Conservation (phyloP, 1,140 invertebrate genomes). For the Mercenaria mercenaria region DNA sequence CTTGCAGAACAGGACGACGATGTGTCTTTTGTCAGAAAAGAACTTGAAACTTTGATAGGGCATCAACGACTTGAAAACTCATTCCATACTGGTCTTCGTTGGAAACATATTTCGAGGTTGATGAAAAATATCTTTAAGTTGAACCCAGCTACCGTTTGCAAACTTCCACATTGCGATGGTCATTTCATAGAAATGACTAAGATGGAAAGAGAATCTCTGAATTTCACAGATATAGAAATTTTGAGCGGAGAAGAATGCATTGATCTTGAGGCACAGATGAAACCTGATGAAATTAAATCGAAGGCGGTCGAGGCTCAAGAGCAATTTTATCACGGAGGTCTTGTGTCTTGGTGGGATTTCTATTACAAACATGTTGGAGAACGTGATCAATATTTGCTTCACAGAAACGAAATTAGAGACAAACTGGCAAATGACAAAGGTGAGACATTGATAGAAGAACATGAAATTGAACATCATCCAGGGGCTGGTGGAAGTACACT, state of each 20-base stretch:
- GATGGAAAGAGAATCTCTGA: background rate
- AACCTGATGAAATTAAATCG: background rate
- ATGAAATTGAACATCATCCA: constrained; percentile 48
- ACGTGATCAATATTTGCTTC: background rate
- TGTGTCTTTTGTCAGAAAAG: background rate
- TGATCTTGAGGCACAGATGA: background rate
- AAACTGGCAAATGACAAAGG: background rate
- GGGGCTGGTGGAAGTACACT: constrained; percentile 53
- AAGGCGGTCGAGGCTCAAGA: background rate
- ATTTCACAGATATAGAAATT: constrained; percentile 8
- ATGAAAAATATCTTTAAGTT: background rate
- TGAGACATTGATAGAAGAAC: background rate
- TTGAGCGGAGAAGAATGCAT: constrained; percentile 39
- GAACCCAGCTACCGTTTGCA: background rate
- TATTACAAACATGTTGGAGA: constrained; percentile 26
- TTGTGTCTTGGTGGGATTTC: constrained; percentile 46
- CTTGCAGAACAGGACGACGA: background rate
- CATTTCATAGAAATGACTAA: background rate
- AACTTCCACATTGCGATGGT: constrained; percentile 6
- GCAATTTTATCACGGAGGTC: constrained; percentile 17
- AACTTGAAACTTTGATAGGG: background rate
- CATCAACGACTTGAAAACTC: background rate
- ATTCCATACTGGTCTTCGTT: background rate
- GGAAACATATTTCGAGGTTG: background rate
- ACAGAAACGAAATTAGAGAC: background rate